Conservation (phyloP, 2,888 invertebrate species). For the Lepetodrilus schrolli region DNA sequence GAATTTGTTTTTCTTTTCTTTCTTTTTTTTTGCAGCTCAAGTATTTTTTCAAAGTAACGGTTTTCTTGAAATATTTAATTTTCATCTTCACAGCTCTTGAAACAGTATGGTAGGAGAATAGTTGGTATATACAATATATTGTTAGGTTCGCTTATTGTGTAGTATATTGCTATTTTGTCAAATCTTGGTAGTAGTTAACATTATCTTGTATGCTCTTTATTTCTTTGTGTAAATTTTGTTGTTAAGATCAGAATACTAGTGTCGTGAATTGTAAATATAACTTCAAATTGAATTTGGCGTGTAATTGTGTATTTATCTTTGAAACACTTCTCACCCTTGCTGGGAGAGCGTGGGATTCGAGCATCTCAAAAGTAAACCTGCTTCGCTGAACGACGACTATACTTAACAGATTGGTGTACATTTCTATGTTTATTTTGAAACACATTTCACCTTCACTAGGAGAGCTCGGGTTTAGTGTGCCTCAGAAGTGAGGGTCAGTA, state of each 20-base stretch:
- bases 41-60: too few species aligned
- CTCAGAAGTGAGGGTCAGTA: too few species aligned
- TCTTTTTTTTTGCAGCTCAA: too few species aligned
- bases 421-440: not conserved
- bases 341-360: conserved; percentile 9
- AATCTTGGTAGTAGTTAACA: not conserved
- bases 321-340: not conserved
- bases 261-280: not conserved
- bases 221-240: too few species aligned
- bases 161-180: not conserved
- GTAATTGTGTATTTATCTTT: not conserved
- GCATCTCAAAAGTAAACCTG: not conserved
- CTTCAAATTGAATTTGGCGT: not conserved
- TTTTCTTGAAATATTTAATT: too few species aligned
- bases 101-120: too few species aligned
- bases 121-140: too few species aligned
- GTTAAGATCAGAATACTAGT: not conserved
- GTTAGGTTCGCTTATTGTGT: not conserved
- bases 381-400: not conserved
- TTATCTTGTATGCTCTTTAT: too few species aligned
- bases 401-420: not conserved
- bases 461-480: not conserved
- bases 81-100: too few species aligned
- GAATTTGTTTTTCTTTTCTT: too few species aligned
- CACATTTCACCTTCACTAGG: conserved; percentile 2